phyloP scores from a whole-genome alignment of 37 sponge, comb jelly and placozoan species.

The Ephydatia muelleri region DNA sequence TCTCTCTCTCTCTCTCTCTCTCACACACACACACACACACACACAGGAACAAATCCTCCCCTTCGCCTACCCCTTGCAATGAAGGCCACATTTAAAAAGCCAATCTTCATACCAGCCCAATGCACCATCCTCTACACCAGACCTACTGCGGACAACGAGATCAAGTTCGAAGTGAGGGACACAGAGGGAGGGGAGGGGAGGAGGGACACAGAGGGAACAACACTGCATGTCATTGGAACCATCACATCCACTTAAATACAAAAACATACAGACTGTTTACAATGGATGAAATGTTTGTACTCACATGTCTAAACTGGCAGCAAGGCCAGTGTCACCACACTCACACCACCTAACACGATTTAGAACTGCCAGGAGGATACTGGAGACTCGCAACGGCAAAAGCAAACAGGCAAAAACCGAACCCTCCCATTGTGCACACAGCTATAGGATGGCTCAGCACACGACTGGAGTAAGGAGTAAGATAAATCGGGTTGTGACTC shows the following conservation, averaged over 20 bases:
- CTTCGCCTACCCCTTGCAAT: constrained; percentile 7
- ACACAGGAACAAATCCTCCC: not conserved
- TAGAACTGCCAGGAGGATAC: not conserved
- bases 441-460: constrained; percentile 62
- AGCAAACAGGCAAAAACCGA: constrained; percentile 25
- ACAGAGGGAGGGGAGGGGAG: too few relatives aligned
- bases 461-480: constrained; percentile 58
- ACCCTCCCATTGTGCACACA: constrained; percentile 19
- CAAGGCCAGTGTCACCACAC: too few relatives aligned
- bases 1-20: not conserved
- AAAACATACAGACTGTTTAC: not conserved
- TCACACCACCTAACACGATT: not conserved
- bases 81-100: constrained; percentile 16
- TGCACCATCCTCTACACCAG: not conserved
- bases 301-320: too few relatives aligned
- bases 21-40: too few relatives aligned
- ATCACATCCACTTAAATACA: not conserved
- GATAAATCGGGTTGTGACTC: constrained; percentile 18
- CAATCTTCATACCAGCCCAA: constrained; percentile 20
- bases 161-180: not conserved
- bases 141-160: not conserved
- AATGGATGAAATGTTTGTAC: not conserved
- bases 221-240: not conserved
- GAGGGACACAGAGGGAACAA: not conserved
- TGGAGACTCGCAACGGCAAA: constrained; percentile 44